Evolutionary conservation across 1,140 invertebrate species (phyloP), one percentile per base, ranked within the genome.

Genomic region (Aricia agestis): DNA sequence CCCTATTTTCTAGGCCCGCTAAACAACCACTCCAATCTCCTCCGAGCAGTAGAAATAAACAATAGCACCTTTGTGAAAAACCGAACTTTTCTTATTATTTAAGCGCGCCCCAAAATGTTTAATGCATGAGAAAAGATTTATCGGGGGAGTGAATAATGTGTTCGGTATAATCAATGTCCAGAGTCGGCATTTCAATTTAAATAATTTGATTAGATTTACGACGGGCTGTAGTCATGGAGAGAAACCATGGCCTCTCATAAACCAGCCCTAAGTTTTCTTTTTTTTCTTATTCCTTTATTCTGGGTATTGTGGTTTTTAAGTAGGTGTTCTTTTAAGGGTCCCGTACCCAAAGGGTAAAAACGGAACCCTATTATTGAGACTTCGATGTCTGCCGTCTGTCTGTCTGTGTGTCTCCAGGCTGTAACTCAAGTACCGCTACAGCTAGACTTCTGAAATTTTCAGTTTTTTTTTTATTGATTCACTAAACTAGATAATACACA

Each of bases 31-130:
- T 88, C 84, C 86, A 90, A 90, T 88, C 86, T 85, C 83, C 82
- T 81, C 78, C 80, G 80, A 81, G 82, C 83, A 84, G 83, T 80
- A 79, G 80, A 15, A 82, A 86, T 88, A 87, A 84, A 85, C 83
- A 89, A 86, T 84, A 76, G 84, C 82, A 83, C 81, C 82, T 86
- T 78, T 68, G 77, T 74, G 71, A 78, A 78, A 52, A 77, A 75
- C 74, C 76, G 79, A 88, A 83, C 76, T 81, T 85, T 86, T 83
- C 84, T 87, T 89, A 89, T 89, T 89, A 89, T 88, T 89, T 87
- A 89, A 86, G 85, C 84, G 81, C 79, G 70, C 76, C 73, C 77
- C 73, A 69, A 69, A 78, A 87, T 89, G 86, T 88, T 87, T 89
- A 87, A 89, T 89, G 81, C 80, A 89, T 89, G 85, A 85, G 74